Conservation (phyloP, 2,888 invertebrate species). For the Acanthosepion lycidas region DNA sequence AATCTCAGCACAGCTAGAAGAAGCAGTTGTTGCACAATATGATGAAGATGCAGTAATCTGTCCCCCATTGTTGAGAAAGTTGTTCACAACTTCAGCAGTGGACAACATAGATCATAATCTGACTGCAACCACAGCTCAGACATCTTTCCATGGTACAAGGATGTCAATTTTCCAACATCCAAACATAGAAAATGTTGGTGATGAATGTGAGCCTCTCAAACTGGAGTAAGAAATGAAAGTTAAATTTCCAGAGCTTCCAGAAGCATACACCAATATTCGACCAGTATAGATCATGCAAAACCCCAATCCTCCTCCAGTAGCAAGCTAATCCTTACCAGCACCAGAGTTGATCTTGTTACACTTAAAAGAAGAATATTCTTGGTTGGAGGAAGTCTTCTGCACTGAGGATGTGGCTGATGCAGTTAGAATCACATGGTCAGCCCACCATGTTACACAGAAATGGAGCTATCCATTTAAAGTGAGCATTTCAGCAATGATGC, state of each 20-base stretch:
- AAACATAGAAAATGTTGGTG: too few species aligned
- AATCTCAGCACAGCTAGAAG: too few species aligned
- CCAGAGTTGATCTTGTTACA: neutral
- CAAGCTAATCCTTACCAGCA: neutral
- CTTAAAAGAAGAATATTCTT: neutral
- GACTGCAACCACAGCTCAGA: neutral
- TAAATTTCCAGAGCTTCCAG: neutral
- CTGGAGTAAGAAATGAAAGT: neutral
- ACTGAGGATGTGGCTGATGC: neutral
- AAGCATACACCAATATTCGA: neutral
- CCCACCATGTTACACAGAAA: slow-evolving; percentile 49
- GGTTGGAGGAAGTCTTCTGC: neutral
- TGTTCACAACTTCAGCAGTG: too few species aligned
- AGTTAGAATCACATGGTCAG: slow-evolving; percentile 50
- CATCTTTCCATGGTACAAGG: neutral
- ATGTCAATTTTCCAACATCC: neutral
- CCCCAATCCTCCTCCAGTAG: neutral
- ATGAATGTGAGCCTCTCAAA: too few species aligned
- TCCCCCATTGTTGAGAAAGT: neutral
- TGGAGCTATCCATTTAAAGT: neutral
- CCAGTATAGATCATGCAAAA: neutral
- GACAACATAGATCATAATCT: too few species aligned
- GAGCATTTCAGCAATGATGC: slow-evolving; percentile 51
- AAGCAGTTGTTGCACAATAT: neutral
- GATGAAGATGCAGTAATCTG: neutral